Evolutionary conservation across 2,797 vertebrate genomes (phyloP).

Genomic region (Decapterus maruadsi): DNA sequence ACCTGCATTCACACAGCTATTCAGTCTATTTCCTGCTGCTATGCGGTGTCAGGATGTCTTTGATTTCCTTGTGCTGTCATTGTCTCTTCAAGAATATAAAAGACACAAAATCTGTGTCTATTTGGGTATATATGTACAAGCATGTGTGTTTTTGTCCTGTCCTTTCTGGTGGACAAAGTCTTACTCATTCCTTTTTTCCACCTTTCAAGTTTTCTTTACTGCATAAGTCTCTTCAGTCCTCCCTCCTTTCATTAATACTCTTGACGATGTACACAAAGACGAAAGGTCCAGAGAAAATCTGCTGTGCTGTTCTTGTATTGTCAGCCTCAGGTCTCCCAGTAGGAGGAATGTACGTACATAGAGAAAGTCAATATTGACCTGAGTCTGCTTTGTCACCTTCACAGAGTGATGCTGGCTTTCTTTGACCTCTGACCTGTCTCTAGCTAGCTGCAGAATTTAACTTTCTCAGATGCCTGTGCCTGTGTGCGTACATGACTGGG

Average conservation of each 20-base stretch:
- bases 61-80: conserved; percentile 54
- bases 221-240: conserved; percentile 25
- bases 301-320: conserved; percentile 41
- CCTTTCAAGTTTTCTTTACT: conserved; percentile 48
- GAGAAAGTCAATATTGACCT: conserved; percentile 77
- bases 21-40: conserved; percentile 47
- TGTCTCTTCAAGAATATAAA: conserved; percentile 41
- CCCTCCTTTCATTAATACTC: conserved; percentile 41
- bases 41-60: conserved; percentile 39
- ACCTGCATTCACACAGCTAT: conserved; percentile 29
- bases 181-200: conserved; percentile 41
- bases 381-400: conserved; percentile 55
- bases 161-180: conserved; percentile 36
- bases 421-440: conserved; percentile 68
- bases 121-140: too few relatives aligned
- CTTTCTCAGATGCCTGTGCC: conserved; percentile 5
- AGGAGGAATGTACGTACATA: conserved; percentile 67
- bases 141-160: too few relatives aligned
- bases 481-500: neutral
- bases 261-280: conserved; percentile 15
- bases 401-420: conserved; percentile 58
- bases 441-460: conserved; percentile 39
- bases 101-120: too few relatives aligned
- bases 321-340: conserved; percentile 52
- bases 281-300: conserved; percentile 47